Evolutionary conservation across 2,888 invertebrate species (phyloP).

Genomic region (Drosophila lutescens): DNA sequence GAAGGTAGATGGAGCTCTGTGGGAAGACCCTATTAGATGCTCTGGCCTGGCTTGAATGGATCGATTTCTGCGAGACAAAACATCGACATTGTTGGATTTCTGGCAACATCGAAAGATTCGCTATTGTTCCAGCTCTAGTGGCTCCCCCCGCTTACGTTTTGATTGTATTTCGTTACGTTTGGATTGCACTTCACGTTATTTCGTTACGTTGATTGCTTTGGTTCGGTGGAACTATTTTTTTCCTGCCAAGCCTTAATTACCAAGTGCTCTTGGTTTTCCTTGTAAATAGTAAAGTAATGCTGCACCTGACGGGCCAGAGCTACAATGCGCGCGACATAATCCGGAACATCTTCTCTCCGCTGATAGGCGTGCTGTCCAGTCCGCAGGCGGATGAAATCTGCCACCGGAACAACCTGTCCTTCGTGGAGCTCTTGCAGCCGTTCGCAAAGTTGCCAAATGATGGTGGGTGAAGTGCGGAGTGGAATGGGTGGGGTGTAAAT

Average conservation of each 20-base stretch:
- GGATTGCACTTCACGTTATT: too few species aligned
- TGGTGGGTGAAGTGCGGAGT: conserved; percentile 85
- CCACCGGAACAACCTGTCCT: conserved; percentile 95
- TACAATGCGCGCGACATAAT: conserved; percentile 93
- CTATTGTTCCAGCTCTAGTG: neutral
- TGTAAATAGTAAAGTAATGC: conserved; percentile 74
- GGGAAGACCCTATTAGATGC: too few species aligned
- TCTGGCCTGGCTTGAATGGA: too few species aligned
- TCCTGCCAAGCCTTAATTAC: too few species aligned
- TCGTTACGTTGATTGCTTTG: neutral
- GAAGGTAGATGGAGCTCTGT: too few species aligned
- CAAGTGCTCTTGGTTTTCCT: conserved; percentile 17
- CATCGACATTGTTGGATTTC: too few species aligned
- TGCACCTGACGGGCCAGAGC: conserved; percentile 86
- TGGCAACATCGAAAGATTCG: neutral
- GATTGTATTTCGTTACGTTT: too few species aligned
- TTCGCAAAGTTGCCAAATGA: conserved; percentile 91
- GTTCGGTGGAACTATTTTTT: too few species aligned
- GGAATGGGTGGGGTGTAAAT: too few species aligned
- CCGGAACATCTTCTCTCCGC: conserved; percentile 94
- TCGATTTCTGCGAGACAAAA: too few species aligned
- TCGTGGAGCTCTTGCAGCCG: conserved; percentile 95
- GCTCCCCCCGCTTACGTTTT: neutral
- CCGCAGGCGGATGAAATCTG: conserved; percentile 92
- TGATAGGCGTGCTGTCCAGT: conserved; percentile 94